These are phyloP conservation scores for Echinometra lucunter DNA, from an alignment of 53 echinoderm and acorn worm species.

Conservation along the genomic window DNA sequence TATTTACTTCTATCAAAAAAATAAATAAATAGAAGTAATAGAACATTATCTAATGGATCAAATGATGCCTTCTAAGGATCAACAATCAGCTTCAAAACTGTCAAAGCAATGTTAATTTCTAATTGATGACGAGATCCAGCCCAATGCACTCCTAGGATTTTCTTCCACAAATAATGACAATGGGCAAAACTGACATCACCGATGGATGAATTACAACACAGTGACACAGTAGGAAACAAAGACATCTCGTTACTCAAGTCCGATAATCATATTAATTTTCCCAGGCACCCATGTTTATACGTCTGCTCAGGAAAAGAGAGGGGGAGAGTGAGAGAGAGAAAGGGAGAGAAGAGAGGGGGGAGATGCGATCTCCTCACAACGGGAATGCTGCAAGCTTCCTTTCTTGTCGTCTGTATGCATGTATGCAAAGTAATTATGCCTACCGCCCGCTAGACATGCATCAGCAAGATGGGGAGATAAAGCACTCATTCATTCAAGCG, in stretches of 20 bases:
- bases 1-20: not conserved
- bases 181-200: slow-evolving; percentile 17
- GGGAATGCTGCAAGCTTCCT: not conserved
- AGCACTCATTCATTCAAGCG: slow-evolving; percentile 69
- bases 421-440: slow-evolving; percentile 71
- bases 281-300: slow-evolving; percentile 62
- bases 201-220: slow-evolving; percentile 42
- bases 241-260: slow-evolving; percentile 47
- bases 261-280: slow-evolving; percentile 58
- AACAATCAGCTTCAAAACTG: slow-evolving; percentile 29
- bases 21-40: not conserved
- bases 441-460: not conserved
- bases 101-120: not conserved
- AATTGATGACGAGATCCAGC: slow-evolving; percentile 4
- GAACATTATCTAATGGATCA: not conserved
- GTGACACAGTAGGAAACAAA: slow-evolving; percentile 51
- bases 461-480: slow-evolving; percentile 45
- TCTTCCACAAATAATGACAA: not conserved
- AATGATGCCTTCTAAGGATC: not conserved
- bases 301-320: slow-evolving; percentile 23
- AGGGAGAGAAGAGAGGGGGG: not conserved
- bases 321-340: not conserved
- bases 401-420: slow-evolving; percentile 38
- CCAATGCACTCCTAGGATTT: not conserved
- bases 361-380: not conserved